These are phyloP conservation scores for Ellobium chinense DNA, from an alignment of 2,888 invertebrate species.

Conservation along the genomic window DNA sequence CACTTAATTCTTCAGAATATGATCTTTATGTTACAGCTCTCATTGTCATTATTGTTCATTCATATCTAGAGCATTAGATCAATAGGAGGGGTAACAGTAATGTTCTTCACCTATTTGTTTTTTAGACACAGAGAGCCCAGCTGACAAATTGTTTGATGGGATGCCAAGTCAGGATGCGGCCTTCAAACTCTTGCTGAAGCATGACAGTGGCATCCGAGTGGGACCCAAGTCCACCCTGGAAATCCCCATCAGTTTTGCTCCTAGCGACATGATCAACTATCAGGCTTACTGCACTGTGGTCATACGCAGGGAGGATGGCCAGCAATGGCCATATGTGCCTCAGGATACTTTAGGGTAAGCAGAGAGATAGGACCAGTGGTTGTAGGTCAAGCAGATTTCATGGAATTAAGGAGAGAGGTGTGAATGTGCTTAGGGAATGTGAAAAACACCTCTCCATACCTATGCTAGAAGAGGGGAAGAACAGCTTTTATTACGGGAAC, in stretches of 20 bases:
- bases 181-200: conserved; percentile 75
- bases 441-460: no score
- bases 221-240: conserved; percentile 77
- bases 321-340: conserved; percentile 43
- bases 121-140: neutral
- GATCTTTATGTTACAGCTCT: no score
- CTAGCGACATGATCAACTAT: conserved; percentile 73
- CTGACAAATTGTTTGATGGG: neutral
- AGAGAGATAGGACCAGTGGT: no score
- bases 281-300: conserved; percentile 72
- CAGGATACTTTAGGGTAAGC: conserved; percentile 44
- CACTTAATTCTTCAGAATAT: no score
- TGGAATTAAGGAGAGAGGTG: no score
- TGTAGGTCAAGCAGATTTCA: no score
- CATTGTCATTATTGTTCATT: no score
- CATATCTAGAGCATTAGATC: no score
- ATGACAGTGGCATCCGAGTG: conserved; percentile 65
- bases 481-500: no score
- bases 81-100: no score
- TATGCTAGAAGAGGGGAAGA: no score
- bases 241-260: conserved; percentile 78
- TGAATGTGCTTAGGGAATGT: no score
- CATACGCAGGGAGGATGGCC: conserved; percentile 67
- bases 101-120: neutral
- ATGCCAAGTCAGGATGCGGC: conserved; percentile 55